Base-by-base conservation (phyloP, 92 coral and sea anemone genomes). In the Zoanthus gigantus region DNA sequence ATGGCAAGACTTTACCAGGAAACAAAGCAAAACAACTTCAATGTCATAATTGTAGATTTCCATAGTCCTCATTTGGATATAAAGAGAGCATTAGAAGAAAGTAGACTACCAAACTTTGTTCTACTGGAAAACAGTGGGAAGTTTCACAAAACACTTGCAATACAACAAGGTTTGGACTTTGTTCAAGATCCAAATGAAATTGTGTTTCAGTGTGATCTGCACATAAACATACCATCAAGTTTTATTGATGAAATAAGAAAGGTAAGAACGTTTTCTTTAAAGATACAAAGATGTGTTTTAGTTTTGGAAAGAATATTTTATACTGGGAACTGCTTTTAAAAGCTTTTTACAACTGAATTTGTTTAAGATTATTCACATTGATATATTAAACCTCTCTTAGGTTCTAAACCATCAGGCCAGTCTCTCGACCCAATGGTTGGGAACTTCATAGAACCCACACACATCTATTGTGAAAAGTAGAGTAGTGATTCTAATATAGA, bases 221-320 rank as follows among this genome's bases (percentile, higher is more conserved):
- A 96, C 88, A 87, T 95, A 46, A 91, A 96, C 69, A 77, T 96
- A 29, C 98, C 98, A 16, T 57, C 95, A 50, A 81, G 87, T 53
- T 88, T 93, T 58, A 78, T 96, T 7, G 98, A 96, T 89, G 96
- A 96, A 37, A 92, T 96, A 17, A 91, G 98, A 48, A 96, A 96
- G 98, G 98, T 94, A 32, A 66, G 96, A 68, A 37, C 2, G 42
- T 37, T 37, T 37, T 37, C 42, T 37, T 23, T 37, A 37, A 2
- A 37, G 2, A 37, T 37, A 37, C 4, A 37, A 37, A 37, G 42
- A 37, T 37, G 4, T 37, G 4, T 37, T 37, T 37, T 37, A 37
- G 42, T 37, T 37, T 37, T 37, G 2, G 42, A 37, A 37, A 37
- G 42, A 37, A 37, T 4, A 37, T 37, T 37, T 23, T 23, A 23